Evolutionary conservation across 1,140 invertebrate genomes (phyloP), one percentile per base, ranked within the genome.

Genomic region (Drosophila melanica): DNA sequence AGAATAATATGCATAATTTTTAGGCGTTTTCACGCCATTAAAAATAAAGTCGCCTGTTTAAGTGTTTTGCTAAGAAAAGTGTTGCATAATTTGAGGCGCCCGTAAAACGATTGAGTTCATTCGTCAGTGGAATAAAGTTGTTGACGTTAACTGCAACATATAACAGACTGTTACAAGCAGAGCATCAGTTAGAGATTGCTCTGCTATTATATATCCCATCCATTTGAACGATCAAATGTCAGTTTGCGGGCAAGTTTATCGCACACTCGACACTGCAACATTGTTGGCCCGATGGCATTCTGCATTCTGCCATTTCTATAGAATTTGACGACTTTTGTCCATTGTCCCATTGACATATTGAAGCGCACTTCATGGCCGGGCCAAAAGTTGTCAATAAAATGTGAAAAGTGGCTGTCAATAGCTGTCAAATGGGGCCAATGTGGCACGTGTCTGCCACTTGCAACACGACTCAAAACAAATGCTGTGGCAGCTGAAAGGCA

Each of bases 311-410:
- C 12, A 50, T 12, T 48, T 50, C 41, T 39, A 48, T 62, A 57
- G 51, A 59, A 35, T 18, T 45, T 44, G n/a, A 60, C 16, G 30
- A 47, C 42, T 41, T 51, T 27, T 27, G 45, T 51, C 27, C 39
- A 45, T 64, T 65, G 41, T 59, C 39, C 37, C 58, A 44, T 48
- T 58, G 72, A 75, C 59, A 70, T 59, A 58, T 75, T 75, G 59
- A 75, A 64, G 72, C 45, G 67, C 67, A 64, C 72, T 75, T 48
- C 37, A n/a, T 64, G 37, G 18, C 11, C n/a, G 12, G 11, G 30
- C 10, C 44, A 14, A 67, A 76, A 81, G 70, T 64, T 82, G 76
- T 79, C 82, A 89, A 87, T 82, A 89, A 89, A 89, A 67, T 86
- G 78, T 76, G 71, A 51, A 65, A 59, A 80, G 75, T 77, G 55